phyloP scores from a whole-genome alignment of 2,113 vertebrate species.

The Leptosomus discolor region DNA sequence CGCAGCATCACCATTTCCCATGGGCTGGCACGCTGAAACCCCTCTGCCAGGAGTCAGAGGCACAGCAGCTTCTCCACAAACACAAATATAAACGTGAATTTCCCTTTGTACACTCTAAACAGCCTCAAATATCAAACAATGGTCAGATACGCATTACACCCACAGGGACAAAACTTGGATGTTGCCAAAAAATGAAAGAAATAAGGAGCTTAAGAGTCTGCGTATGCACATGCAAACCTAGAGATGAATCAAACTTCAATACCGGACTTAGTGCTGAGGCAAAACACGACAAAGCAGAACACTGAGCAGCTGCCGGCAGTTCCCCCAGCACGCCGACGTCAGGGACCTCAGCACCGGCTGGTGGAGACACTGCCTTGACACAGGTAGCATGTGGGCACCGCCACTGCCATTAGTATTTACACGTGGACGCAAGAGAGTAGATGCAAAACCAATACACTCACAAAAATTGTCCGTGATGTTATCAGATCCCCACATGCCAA shows the following conservation, averaged over 20 bases:
- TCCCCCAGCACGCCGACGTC: not conserved
- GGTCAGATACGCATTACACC: not conserved
- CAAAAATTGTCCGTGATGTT: not conserved
- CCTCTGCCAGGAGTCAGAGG: not conserved
- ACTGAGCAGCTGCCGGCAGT: not conserved
- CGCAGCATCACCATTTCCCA: not conserved
- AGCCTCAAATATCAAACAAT: not conserved
- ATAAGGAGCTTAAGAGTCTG: not conserved
- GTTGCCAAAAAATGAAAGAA: not conserved
- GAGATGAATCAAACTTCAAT: not conserved
- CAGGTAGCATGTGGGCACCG: rapidly evolving
- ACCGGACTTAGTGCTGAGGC: not conserved
- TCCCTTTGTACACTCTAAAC: not conserved
- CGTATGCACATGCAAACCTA: not conserved
- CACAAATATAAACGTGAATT: not conserved
- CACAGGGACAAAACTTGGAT: not conserved
- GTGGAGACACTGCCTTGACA: not conserved
- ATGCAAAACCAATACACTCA: not conserved
- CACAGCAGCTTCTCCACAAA: not conserved
- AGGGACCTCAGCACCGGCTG: not conserved
- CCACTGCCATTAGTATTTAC: not conserved
- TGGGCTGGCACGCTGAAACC: not conserved
- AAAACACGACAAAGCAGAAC: not conserved
- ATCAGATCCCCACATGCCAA: not conserved
- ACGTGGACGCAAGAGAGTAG: rapidly evolving